Evolutionary conservation across 37 sponge, comb jelly and placozoan species (phyloP), one percentile per base, ranked within the genome.

Genomic region (Spongilla lacustris): DNA sequence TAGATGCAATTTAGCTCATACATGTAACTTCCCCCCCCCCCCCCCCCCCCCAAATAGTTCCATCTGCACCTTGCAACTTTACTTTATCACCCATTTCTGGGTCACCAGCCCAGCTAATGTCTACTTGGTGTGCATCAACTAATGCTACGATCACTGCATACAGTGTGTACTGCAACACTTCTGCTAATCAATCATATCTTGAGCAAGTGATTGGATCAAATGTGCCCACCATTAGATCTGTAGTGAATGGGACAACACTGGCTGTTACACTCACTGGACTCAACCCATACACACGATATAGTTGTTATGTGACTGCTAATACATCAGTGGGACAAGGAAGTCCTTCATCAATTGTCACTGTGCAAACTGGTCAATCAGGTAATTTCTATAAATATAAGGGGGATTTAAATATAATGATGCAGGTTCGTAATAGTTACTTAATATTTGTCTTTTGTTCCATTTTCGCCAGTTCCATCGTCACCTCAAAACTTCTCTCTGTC

Each of bases 131-230:
- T 28, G 33, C 36, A 31, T 80, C 86, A 28, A 67, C 46, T 4
- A 86, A 79, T 78, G 86, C 80, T 69, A 37, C 72, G n/a, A 69
- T 86, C 19, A 36, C 35, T 70, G 75, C 23, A 58, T 86, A 80
- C 69, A 79, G 67, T 29, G 80, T 86, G 50, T 79, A 35, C 37
- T 73, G 84, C 50, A 48, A 66, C 48, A 29, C 48, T 6, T 75
- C 84, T 14, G 9, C 68, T 9, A 23, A 13, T n/a, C 84, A 84
- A 31, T 41, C 58, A 29, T 75, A 84, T 67, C 24, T 49, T 14
- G 29, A 58, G 58, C 58, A 58, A 58, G 58, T 58, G 58, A 58
- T 58, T 58, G 58, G 58, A 58, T 14, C 58, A 58, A 58, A 58
- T 58, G 58, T 17, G 58, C 58, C 58, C 58, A 58, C 58, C 21